Conservation (phyloP, 2,797 vertebrate genomes). For the Coregonus ussuriensis region DNA sequence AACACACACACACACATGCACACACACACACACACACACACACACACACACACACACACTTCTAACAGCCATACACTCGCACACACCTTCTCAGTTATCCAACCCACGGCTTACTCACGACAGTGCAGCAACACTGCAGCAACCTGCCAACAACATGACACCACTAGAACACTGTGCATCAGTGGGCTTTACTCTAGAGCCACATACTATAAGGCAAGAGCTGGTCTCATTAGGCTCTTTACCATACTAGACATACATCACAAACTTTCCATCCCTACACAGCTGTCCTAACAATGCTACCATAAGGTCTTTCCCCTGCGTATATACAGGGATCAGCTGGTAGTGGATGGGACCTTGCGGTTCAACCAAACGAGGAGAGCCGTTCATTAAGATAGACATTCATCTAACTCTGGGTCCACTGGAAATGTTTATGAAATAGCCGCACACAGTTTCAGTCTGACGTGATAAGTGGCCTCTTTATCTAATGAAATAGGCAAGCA, state of each 20-base stretch:
- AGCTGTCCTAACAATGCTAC: conserved; percentile 12
- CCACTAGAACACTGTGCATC: neutral
- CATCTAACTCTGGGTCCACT: conserved; percentile 14
- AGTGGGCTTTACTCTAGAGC: neutral
- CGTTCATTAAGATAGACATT: conserved; percentile 17
- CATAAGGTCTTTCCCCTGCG: neutral
- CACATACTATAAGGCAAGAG: neutral
- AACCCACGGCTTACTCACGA: neutral
- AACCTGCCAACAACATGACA: neutral
- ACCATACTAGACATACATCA: conserved; percentile 6
- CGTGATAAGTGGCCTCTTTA: conserved; percentile 12
- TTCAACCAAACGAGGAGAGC: conserved; percentile 15
- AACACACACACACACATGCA: neutral
- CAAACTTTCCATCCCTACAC: conserved; percentile 13
- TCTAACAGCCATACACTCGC: neutral
- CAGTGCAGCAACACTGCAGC: neutral
- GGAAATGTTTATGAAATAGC: conserved; percentile 18
- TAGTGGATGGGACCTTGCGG: neutral
- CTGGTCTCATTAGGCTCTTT: neutral
- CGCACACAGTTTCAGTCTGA: neutral
- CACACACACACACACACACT: neutral
- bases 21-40: neutral
- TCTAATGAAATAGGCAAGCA: conserved; percentile 2
- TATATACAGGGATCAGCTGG: conserved; percentile 9
- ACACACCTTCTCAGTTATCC: neutral